phyloP scores from a whole-genome alignment of 1,140 invertebrate genomes.

The Rhyacophila brunnea region DNA sequence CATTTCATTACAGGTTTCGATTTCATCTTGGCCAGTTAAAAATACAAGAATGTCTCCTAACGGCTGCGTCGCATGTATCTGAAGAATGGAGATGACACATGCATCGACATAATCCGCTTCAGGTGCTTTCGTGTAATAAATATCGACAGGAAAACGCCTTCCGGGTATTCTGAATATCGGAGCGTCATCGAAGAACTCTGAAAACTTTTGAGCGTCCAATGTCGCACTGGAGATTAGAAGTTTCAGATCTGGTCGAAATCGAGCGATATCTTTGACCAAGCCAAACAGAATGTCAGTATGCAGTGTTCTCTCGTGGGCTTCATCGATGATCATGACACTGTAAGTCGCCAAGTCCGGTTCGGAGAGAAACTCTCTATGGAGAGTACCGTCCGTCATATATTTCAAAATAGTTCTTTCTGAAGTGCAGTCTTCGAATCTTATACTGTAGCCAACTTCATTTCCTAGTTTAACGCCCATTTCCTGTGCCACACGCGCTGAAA shows the following conservation, averaged over 20 bases:
- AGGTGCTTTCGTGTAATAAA: constrained; percentile 98
- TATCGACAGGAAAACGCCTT: constrained; percentile 84
- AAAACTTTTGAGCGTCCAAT: constrained; percentile 97
- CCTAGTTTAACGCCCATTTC: constrained; percentile 99
- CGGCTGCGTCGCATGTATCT: constrained; percentile 97
- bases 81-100: constrained; percentile 92
- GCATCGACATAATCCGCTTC: constrained; percentile 99
- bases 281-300: constrained; percentile 99
- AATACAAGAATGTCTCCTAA: constrained; percentile 96
- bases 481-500: constrained; percentile 97
- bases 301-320: constrained; percentile 97
- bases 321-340: constrained; percentile 99
- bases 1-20: constrained; percentile 94
- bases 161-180: constrained; percentile 97
- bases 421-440: constrained; percentile 99
- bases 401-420: constrained; percentile 96
- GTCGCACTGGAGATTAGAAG: constrained; percentile 97
- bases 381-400: constrained; percentile 99
- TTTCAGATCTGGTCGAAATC: constrained; percentile 94
- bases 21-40: constrained; percentile 94
- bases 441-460: constrained; percentile 98
- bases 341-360: constrained; percentile 94
- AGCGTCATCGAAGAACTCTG: constrained; percentile 97
- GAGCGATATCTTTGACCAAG: constrained; percentile 95
- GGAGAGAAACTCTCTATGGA: constrained; percentile 94